These are phyloP conservation scores for Epinotia nisella DNA, from an alignment of 2,888 invertebrate genomes.

Conservation along the genomic window DNA sequence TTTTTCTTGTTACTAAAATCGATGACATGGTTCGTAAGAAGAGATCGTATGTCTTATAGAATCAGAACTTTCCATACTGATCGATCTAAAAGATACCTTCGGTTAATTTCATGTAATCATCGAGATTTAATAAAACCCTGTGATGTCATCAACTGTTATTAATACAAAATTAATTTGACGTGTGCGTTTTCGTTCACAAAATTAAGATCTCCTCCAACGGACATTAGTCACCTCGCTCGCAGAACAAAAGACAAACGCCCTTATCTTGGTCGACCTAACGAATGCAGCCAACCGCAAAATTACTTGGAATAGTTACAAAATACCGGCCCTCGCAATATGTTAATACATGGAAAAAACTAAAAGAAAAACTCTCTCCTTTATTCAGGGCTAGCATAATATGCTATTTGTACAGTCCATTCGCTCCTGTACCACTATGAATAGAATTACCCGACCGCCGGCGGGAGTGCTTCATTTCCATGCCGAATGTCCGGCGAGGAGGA, in stretches of 20 bases:
- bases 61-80: too few species aligned
- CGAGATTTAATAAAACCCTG: too few species aligned
- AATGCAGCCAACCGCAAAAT: constrained; percentile 28
- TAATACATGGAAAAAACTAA: constrained; percentile 42
- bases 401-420: constrained; percentile 66
- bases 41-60: too few species aligned
- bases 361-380: constrained; percentile 50
- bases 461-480: constrained; percentile 64
- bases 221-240: constrained; percentile 1
- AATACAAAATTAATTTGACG: too few species aligned
- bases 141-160: too few species aligned
- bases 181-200: background rate
- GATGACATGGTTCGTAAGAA: too few species aligned
- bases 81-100: too few species aligned
- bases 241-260: constrained; percentile 23
- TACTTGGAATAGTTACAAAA: constrained; percentile 29
- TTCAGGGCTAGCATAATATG: constrained; percentile 59
- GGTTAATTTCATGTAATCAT: too few species aligned
- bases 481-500: constrained; percentile 59
- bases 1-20: too few species aligned
- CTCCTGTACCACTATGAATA: constrained; percentile 64
- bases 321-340: constrained; percentile 37
- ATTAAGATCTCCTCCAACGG: background rate
- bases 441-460: constrained; percentile 62
- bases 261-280: constrained; percentile 18